These are phyloP conservation scores for Trissolcus japonicus DNA, from an alignment of 2,888 invertebrate genomes.

Conservation along the genomic window DNA sequence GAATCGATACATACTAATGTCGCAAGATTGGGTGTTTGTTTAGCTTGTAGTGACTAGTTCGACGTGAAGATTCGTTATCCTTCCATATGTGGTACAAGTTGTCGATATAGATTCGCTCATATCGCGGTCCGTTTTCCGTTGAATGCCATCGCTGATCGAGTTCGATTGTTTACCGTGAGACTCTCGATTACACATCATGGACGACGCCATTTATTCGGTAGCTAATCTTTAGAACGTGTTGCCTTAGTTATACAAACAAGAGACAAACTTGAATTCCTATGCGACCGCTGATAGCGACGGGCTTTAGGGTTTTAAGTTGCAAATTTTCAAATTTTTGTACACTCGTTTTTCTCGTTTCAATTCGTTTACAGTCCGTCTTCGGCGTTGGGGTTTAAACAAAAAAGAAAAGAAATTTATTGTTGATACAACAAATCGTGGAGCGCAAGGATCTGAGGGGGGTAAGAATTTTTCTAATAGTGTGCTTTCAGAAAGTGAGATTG, in stretches of 20 bases:
- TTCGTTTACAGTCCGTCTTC: too few species aligned
- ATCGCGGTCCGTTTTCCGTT: conserved; percentile 23
- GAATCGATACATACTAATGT: conserved; percentile 25
- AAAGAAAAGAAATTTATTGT: too few species aligned
- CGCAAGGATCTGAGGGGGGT: conserved; percentile 8
- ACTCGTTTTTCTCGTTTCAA: too few species aligned
- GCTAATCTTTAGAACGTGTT: conserved; percentile 54
- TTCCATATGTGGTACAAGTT: conserved; percentile 16
- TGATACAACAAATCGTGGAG: too few species aligned
- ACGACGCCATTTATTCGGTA: conserved; percentile 45
- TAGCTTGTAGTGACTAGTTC: conserved; percentile 33
- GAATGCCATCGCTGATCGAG: conserved; percentile 4
- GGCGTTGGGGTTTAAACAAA: too few species aligned
- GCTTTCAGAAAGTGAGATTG: conserved; percentile 48
- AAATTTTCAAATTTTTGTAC: too few species aligned
- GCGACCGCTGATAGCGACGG: neutral
- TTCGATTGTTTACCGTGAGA: conserved; percentile 17
- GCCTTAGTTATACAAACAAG: conserved; percentile 54
- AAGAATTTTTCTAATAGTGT: conserved; percentile 36
- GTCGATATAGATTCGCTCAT: conserved; percentile 32
- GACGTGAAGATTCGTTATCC: conserved; percentile 31
- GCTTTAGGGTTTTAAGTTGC: conserved; percentile 7
- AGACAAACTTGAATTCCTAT: conserved; percentile 9
- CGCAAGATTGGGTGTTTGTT: conserved; percentile 26
- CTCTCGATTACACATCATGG: conserved; percentile 40